A percentile compares a stretch with the other conserved stretches of the same genome.
phyloP scores from a whole-genome alignment of 2,113 vertebrate genomes.

The Bufo gargarizans region DNA sequence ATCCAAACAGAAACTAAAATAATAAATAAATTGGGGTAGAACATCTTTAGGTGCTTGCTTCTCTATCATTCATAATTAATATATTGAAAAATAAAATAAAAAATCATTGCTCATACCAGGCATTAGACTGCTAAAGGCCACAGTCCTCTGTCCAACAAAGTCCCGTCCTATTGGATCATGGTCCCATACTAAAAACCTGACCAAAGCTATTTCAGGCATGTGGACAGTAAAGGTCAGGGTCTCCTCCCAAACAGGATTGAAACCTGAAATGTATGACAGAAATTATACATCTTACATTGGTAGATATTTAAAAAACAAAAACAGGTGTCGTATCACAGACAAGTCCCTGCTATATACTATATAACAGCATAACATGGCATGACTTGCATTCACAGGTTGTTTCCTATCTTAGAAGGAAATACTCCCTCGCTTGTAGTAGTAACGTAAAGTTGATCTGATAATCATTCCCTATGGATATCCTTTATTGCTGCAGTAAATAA shows the following conservation, averaged over 20 bases:
- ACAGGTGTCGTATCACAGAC: neutral
- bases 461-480: neutral
- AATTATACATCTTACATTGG: neutral
- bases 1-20: too few species aligned
- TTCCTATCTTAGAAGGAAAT: neutral
- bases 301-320: neutral
- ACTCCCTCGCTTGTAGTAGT: too few species aligned
- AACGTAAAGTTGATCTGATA: neutral
- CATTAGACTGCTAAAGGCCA: constrained; percentile 93
- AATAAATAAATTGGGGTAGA: too few species aligned
- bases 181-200: constrained; percentile 97
- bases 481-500: neutral
- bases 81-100: neutral
- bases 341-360: neutral
- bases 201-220: constrained; percentile 92
- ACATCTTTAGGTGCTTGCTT: too few species aligned
- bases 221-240: constrained; percentile 94
- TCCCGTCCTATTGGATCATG: constrained; percentile 96
- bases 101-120: constrained; percentile 78
- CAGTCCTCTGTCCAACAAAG: constrained; percentile 94
- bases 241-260: constrained; percentile 99
- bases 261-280: constrained; percentile 73
- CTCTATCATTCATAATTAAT: too few species aligned
- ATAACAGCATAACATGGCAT: neutral
- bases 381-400: neutral